Base-by-base conservation (phyloP, 2,797 vertebrate species). In the Pangasius krempfi region DNA sequence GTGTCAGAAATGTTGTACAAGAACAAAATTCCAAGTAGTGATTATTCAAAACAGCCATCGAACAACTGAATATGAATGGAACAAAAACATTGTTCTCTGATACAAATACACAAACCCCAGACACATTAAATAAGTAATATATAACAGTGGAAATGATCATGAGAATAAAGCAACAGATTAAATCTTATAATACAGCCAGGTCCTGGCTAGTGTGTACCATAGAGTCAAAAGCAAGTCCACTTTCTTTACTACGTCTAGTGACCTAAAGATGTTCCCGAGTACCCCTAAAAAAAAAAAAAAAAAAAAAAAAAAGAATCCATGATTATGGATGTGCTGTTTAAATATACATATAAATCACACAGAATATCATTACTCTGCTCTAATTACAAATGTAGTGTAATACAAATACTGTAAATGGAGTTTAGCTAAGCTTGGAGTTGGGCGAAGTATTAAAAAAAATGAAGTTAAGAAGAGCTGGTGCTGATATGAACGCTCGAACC, bases 351-450 rank as follows among this genome's bases (percentile, higher is more conserved):
- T 5, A 73, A 72, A 87, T 78, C 75, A 78, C 40, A 78, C 37
- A 14, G 44, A 52, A 16, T 30, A 78, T n/a, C 47, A 75, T 75
- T 25, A 22, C n/a, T 72, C 37, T 44, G 37, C 37, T 76, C 27
- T 52, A 52, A 30, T 50, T 33, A 40, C 50, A 56, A 27, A 73
- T 85, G 72, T 50, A 75, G 13, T 54, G 7, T 5, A 80, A 68
- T 40, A 88, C 16, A 79, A 70, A 79, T 70, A 58, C 75, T 79
- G 73, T 47, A 58, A 56, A n/a, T 68, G 33, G 30, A 79, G 30
- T 78, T 12, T 60, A 33, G 40, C 12, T 75, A 84, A 87, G 5
- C 44, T 50, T 25, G 16, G 25, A 50, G 44, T 27, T 27, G 40
- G 12, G 9, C 0, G 25, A 75, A 27, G 40, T 72, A 40, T 72